Percentiles rank a stretch among this genome's conserved stretches.
Evolutionary conservation across 2,113 vertebrate genomes (phyloP).

Genomic region (Phylloscopus whistleri): DNA sequence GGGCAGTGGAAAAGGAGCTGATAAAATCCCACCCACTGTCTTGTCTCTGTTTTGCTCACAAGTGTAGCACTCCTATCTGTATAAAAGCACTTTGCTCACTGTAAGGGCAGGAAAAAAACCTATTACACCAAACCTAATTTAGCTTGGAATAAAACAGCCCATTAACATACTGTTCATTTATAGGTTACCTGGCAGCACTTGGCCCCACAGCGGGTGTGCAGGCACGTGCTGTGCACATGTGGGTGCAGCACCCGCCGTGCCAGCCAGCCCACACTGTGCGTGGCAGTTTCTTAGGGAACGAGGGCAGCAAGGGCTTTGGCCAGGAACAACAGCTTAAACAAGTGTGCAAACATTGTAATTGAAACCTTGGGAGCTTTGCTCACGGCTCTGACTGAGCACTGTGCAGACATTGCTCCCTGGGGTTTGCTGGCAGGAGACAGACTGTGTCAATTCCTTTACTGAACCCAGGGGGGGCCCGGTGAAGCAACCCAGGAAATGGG

Average conservation of each 20-base stretch:
- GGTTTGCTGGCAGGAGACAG: not conserved
- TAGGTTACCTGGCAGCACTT: not conserved
- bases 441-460: not conserved
- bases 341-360: not conserved
- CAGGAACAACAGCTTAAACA: constrained; percentile 25
- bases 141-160: not conserved
- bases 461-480: not conserved
- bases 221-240: not conserved
- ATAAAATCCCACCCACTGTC: not conserved
- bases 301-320: not conserved
- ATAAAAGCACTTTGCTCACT: not conserved
- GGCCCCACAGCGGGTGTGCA: not conserved
- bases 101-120: not conserved
- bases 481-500: not conserved
- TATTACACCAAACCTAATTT: not conserved
- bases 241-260: not conserved
- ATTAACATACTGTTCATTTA: not conserved
- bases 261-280: not conserved
- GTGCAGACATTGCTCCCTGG: not conserved
- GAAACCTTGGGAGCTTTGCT: not conserved
- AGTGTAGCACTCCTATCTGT: not conserved
- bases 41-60: not conserved
- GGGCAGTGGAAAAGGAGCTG: not conserved
- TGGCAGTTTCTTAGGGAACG: constrained; percentile 38
- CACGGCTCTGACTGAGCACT: fast-evolving